Conservation (phyloP, 2,797 vertebrate genomes). For the Pangasius macronema region DNA sequence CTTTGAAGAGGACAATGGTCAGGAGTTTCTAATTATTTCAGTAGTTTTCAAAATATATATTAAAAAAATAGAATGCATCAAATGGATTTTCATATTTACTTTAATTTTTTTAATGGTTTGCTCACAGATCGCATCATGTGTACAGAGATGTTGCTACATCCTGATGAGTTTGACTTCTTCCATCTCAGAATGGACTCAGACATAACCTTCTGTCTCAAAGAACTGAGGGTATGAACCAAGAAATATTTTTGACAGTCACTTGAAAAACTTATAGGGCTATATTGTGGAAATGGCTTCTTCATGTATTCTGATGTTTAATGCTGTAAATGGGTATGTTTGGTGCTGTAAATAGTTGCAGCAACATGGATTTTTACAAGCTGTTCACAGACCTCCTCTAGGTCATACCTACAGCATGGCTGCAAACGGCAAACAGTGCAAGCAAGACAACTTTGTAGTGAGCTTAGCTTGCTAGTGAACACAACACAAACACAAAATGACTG, state of each 20-base stretch:
- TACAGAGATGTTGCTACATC: slow-evolving; percentile 85
- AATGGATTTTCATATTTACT: not conserved
- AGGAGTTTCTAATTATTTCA: slow-evolving; percentile 25
- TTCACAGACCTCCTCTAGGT: not conserved
- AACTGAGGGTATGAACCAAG: slow-evolving; percentile 83
- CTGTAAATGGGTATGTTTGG: not conserved
- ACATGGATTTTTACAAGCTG: not conserved
- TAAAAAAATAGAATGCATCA: not conserved
- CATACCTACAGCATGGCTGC: slow-evolving; percentile 34
- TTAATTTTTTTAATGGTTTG: slow-evolving; percentile 27
- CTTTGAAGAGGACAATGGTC: slow-evolving; percentile 77
- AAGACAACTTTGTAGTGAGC: not conserved
- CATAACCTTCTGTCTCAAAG: slow-evolving; percentile 94
- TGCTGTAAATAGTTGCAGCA: not conserved
- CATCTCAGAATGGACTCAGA: slow-evolving; percentile 84
- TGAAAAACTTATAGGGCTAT: not conserved
- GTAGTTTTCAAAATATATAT: not conserved
- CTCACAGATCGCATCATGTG: slow-evolving; percentile 77
- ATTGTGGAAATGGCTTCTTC: not conserved
- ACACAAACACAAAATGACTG: not conserved
- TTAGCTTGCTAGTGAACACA: not conserved
- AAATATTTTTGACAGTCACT: not conserved
- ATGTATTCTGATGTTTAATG: not conserved
- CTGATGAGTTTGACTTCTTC: slow-evolving; percentile 90
- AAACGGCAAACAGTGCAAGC: not conserved